Conservation (phyloP, 2,113 vertebrate species). For the Tragelaphus strepsiceros region DNA sequence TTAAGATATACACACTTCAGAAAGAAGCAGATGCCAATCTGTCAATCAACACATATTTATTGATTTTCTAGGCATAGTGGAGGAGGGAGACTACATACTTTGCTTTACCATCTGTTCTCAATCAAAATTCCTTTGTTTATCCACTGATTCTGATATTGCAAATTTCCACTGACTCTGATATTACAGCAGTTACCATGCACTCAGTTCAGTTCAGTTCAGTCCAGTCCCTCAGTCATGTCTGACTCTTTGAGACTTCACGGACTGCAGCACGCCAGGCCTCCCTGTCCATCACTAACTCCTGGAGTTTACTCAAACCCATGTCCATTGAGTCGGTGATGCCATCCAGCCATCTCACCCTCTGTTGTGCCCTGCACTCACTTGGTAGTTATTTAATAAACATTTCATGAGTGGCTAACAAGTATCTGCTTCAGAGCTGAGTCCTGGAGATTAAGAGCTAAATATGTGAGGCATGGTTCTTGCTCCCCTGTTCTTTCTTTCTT, state of each 20-base stretch:
- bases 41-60: not conserved
- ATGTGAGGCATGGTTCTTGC: not conserved
- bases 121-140: not conserved
- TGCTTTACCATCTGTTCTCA: not conserved
- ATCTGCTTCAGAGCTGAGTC: not conserved
- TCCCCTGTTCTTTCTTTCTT: not conserved
- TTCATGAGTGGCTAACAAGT: not conserved
- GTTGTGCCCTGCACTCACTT: not conserved
- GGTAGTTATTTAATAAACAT: not conserved
- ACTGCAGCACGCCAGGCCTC: not conserved
- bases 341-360: not conserved
- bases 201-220: not conserved
- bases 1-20: not conserved
- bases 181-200: not conserved
- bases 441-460: not conserved
- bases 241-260: rapidly evolving
- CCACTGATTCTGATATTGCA: not conserved
- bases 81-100: not conserved
- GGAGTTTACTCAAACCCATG: not conserved
- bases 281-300: not conserved
- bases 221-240: not conserved
- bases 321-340: not conserved
- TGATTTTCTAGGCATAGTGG: not conserved
- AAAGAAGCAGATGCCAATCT: not conserved
- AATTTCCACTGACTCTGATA: not conserved